Conservation (phyloP, 2,113 vertebrate genomes). For the Syngnathus typhle region DNA sequence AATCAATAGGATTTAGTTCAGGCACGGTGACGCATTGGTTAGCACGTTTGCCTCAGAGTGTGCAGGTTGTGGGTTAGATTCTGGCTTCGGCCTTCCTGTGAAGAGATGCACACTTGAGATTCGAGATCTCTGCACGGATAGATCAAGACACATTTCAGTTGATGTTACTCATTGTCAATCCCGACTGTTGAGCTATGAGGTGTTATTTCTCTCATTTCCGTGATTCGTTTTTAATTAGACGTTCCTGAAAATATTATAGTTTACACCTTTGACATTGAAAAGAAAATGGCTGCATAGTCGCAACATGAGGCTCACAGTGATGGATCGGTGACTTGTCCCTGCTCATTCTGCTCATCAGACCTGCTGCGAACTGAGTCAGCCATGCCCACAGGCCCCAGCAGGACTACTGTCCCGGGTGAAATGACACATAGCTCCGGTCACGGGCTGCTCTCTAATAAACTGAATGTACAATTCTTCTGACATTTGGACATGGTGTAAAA, state of each 20-base stretch:
- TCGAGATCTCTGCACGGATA: no score
- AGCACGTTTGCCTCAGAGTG: no score
- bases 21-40: no score
- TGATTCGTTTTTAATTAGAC: neutral
- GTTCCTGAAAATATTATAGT: neutral
- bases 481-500: neutral
- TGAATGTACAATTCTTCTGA: neutral
- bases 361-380: conserved; percentile 59
- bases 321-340: conserved; percentile 34
- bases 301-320: conserved; percentile 46
- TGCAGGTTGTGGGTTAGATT: no score
- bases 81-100: no score
- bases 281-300: conserved; percentile 14
- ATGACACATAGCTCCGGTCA: conserved; percentile 15
- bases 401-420: conserved; percentile 39
- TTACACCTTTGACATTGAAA: neutral
- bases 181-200: neutral
- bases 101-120: no score
- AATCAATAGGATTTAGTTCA: no score
- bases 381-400: conserved; percentile 39
- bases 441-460: conserved; percentile 12
- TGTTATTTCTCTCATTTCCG: neutral
- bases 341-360: conserved; percentile 41
- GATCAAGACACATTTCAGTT: no score
- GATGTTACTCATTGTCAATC: neutral